Percentiles rank a stretch among this genome's conserved stretches.
These are phyloP conservation scores for Hybos culiciformis DNA, from an alignment of 2,888 invertebrate species.

Conservation along the genomic window DNA sequence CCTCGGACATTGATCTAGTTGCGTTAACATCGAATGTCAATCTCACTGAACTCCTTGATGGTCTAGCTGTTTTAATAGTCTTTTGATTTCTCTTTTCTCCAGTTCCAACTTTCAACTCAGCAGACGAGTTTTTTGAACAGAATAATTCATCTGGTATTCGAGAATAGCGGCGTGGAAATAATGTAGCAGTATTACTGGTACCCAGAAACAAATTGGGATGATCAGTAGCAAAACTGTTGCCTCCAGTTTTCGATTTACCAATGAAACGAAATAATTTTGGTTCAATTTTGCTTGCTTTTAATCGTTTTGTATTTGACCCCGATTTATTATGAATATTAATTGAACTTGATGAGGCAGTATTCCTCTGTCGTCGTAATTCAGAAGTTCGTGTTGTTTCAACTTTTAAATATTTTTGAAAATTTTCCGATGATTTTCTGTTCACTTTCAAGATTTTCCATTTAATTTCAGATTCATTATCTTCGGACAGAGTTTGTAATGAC, in stretches of 20 bases:
- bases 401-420: background rate
- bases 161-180: background rate
- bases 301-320: background rate
- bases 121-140: background rate
- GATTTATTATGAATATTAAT: background rate
- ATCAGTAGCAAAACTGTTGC: background rate
- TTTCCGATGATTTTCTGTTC: background rate
- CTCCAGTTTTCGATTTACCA: background rate
- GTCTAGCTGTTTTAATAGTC: background rate
- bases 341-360: too few relatives aligned
- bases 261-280: background rate
- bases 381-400: background rate
- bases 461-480: background rate
- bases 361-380: background rate
- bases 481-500: background rate
- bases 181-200: background rate
- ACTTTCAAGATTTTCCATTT: background rate
- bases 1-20: background rate
- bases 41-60: background rate
- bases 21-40: background rate
- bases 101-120: background rate
- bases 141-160: background rate
- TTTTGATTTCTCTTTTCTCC: background rate
- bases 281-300: background rate
- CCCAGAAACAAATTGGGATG: background rate